Conservation (phyloP, 2,113 vertebrate genomes). For the Erythrocebus patas region DNA sequence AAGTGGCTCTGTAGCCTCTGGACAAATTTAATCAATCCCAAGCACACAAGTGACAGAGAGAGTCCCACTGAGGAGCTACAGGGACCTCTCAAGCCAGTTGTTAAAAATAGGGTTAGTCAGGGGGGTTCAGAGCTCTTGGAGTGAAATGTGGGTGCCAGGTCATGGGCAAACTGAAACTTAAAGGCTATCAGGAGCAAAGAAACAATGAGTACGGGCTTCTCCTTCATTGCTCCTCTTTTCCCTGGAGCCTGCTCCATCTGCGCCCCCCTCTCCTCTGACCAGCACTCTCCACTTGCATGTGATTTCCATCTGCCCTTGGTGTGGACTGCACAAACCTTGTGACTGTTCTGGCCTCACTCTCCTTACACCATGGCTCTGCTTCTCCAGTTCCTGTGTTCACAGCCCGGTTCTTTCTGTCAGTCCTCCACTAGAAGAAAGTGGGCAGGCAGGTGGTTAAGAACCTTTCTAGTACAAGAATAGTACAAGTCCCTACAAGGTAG, state of each 20-base stretch:
- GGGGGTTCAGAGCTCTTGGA: neutral
- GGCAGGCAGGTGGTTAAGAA: too few species aligned
- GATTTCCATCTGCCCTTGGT: neutral
- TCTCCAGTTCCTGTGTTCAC: neutral
- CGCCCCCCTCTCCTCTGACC: neutral
- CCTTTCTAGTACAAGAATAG: neutral
- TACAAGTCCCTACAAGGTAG: neutral
- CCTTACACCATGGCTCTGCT: neutral
- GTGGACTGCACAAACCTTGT: fast-evolving
- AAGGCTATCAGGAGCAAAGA: neutral
- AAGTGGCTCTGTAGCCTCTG: neutral
- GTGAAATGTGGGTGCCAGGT: neutral
- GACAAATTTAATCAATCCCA: neutral
- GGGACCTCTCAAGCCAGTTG: neutral
- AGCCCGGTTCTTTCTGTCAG: neutral
- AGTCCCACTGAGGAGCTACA: neutral
- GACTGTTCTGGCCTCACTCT: neutral
- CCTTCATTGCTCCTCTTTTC: neutral
- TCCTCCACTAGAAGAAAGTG: neutral
- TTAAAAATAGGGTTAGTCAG: neutral
- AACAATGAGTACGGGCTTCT: neutral
- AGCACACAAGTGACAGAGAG: neutral
- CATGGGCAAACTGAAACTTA: neutral
- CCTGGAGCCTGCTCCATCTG: neutral
- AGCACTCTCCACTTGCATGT: neutral